phyloP scores from a whole-genome alignment of 2,113 vertebrate species.

The Microtus pennsylvanicus region DNA sequence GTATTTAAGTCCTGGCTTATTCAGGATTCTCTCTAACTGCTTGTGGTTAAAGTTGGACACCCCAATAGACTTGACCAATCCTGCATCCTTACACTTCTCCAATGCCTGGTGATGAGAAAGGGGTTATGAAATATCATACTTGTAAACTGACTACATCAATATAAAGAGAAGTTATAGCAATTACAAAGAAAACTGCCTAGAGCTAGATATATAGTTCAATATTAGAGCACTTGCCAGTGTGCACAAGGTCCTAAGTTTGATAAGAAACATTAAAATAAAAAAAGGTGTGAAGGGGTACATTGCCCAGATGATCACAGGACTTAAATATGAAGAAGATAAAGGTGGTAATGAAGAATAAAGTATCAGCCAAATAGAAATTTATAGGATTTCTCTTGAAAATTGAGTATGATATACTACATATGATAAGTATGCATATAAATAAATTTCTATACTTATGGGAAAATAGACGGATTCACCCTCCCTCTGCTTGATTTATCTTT shows the following conservation, averaged over 20 bases:
- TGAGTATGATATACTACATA: neutral
- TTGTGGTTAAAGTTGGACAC: slow-evolving; percentile 59
- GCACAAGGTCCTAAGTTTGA: no score
- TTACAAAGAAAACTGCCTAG: neutral
- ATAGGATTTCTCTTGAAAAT: neutral
- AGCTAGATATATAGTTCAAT: no score
- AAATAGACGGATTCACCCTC: accelerated
- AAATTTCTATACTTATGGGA: neutral
- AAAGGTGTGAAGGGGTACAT: neutral
- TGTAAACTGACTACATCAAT: neutral
- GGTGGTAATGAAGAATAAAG: no score
- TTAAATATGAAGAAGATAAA: neutral
- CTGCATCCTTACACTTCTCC: slow-evolving; percentile 89
- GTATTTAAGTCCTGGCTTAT: slow-evolving; percentile 65
- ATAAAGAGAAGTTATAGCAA: neutral
- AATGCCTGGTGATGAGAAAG: slow-evolving; percentile 83
- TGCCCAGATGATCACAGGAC: accelerated
- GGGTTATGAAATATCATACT: neutral
- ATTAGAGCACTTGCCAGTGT: neutral
- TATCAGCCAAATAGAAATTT: neutral
- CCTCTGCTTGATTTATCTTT: neutral
- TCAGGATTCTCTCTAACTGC: slow-evolving; percentile 35
- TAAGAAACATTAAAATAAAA: no score
- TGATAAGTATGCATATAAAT: neutral
- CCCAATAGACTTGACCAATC: slow-evolving; percentile 82